These are phyloP conservation scores for Macrosteles quadrilineatus DNA, from an alignment of 1,140 invertebrate genomes.

Conservation along the genomic window DNA sequence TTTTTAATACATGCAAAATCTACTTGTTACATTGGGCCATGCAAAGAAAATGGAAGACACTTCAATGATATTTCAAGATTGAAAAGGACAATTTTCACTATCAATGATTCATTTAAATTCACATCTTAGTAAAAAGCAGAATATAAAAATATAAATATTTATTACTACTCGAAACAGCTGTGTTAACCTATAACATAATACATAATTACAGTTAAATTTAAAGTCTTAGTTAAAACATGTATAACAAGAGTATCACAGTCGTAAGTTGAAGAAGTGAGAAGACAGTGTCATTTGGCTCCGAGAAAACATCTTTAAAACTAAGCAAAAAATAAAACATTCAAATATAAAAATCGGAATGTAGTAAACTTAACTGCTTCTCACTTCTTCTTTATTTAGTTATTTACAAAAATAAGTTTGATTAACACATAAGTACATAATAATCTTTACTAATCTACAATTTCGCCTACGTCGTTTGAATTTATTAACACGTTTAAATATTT, in stretches of 20 bases:
- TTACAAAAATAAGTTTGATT: constrained; percentile 4
- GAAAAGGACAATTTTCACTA: too few relatives aligned
- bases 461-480: constrained; percentile 5
- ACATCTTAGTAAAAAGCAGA: too few relatives aligned
- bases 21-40: too few relatives aligned
- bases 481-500: constrained; percentile 4
- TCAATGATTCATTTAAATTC: neutral
- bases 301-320: too few relatives aligned
- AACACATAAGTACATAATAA: constrained; percentile 20
- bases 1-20: too few relatives aligned
- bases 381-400: constrained; percentile 8
- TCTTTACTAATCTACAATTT: neutral
- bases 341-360: too few relatives aligned
- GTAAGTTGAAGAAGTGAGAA: constrained; percentile 5
- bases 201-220: constrained; percentile 12
- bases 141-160: neutral
- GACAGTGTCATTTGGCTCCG: neutral
- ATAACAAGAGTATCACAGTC: constrained; percentile 25
- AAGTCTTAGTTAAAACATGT: neutral
- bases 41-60: too few relatives aligned
- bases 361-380: neutral
- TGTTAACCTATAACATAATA: neutral
- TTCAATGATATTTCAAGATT: too few relatives aligned
- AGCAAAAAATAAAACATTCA: too few relatives aligned
- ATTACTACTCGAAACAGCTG: neutral